phyloP scores from a whole-genome alignment of 2,113 vertebrate genomes.

The Sapayoa aenigma region DNA sequence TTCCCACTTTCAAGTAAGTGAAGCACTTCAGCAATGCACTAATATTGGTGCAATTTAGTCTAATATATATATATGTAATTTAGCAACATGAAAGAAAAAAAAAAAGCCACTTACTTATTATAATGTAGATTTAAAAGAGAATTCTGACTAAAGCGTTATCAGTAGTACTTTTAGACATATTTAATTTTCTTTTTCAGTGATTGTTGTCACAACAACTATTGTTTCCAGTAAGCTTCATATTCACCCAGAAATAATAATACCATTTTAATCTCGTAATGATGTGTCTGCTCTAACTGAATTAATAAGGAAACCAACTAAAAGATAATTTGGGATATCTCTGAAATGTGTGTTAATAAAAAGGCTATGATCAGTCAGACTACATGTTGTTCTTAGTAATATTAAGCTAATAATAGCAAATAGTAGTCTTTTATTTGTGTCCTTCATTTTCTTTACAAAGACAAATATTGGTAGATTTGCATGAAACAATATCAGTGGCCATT shows the following conservation, averaged over 20 bases:
- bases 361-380: background rate
- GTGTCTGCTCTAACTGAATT: constrained; percentile 57
- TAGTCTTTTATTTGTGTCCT: constrained; percentile 14
- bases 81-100: background rate
- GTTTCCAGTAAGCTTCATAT: constrained; percentile 60
- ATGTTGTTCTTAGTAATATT: constrained; percentile 18
- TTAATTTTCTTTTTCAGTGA: constrained; percentile 67
- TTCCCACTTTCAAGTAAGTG: background rate
- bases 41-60: constrained; percentile 27
- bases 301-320: constrained; percentile 62
- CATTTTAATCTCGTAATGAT: constrained; percentile 62
- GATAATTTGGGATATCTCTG: constrained; percentile 58
- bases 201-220: constrained; percentile 70
- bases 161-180: constrained; percentile 41
- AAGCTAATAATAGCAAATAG: constrained; percentile 47
- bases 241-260: constrained; percentile 51
- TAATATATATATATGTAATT: constrained; percentile 37
- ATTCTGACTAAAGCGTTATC: constrained; percentile 55
- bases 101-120: background rate
- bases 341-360: constrained; percentile 43
- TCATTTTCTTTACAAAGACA: background rate
- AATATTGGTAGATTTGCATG: background rate
- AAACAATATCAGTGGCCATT: background rate
- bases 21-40: background rate
- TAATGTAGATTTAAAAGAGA: constrained; percentile 57